Evolutionary conservation across 1,140 invertebrate genomes (phyloP).

Genomic region (Plectrocnemia conspersa): DNA sequence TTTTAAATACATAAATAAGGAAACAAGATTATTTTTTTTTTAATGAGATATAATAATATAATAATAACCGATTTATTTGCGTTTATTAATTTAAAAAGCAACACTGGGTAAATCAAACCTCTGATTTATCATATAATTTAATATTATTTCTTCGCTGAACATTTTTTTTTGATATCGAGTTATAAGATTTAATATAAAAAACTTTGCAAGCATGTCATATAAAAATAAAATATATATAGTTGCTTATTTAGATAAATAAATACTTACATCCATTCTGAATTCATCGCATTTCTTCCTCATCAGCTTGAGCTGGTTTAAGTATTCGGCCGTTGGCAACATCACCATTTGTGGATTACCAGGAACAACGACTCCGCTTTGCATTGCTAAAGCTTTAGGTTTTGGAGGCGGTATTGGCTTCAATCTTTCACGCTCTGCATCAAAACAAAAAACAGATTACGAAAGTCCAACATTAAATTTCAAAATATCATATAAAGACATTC

Average conservation of each 20-base stretch:
- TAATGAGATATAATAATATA: no score
- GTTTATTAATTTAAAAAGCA: no score
- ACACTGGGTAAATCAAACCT: no score
- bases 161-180: no score
- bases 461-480: neutral
- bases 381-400: constrained; percentile 69
- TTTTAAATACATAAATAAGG: no score
- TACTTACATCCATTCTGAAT: constrained; percentile 74
- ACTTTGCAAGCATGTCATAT: no score
- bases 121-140: no score
- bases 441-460: neutral
- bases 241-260: constrained; percentile 6
- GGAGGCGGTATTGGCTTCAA: constrained; percentile 80
- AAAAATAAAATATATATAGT: no score
- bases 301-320: constrained; percentile 74
- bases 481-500: neutral
- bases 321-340: constrained; percentile 46
- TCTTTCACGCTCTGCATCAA: constrained; percentile 65
- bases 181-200: no score
- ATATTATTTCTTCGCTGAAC: no score
- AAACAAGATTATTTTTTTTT: no score
- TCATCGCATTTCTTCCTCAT: constrained; percentile 88
- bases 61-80: no score
- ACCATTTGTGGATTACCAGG: constrained; percentile 42
- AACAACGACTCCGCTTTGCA: constrained; percentile 7